Percentiles rank a stretch among this genome's conserved stretches.
phyloP scores from a whole-genome alignment of 1,140 invertebrate species.

The Aphelenchoides fujianensis region DNA sequence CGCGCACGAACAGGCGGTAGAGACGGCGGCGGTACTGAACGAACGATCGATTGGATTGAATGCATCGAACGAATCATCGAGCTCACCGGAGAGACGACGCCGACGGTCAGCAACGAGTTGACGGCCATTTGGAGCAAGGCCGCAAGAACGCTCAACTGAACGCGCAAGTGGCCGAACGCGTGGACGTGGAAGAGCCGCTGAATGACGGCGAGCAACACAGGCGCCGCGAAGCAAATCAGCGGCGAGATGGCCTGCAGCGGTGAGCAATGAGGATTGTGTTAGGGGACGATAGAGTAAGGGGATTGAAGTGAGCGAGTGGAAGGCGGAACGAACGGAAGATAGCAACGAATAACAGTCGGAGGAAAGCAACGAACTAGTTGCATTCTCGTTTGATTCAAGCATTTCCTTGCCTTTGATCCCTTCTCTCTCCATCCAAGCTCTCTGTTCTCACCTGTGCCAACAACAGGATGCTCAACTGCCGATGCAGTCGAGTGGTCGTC shows the following conservation, averaged over 20 bases:
- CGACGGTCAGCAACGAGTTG: neutral
- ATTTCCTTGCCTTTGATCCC: neutral
- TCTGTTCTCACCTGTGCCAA: slow-evolving; percentile 8
- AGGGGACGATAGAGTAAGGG: too few species aligned
- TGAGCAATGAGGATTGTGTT: too few species aligned
- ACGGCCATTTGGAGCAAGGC: neutral
- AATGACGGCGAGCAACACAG: neutral
- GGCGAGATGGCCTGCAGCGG: neutral
- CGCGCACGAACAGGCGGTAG: neutral
- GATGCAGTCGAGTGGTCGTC: neutral
- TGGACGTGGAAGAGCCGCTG: neutral
- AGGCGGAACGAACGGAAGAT: too few species aligned
- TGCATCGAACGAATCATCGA: neutral
- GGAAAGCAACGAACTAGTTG: too few species aligned
- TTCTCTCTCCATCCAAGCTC: neutral
- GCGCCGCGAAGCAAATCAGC: neutral
- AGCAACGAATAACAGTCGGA: too few species aligned
- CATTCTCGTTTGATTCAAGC: too few species aligned
- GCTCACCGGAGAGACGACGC: neutral
- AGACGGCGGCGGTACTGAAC: neutral
- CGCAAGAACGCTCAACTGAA: neutral
- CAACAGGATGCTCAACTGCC: neutral
- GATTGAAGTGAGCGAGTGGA: too few species aligned
- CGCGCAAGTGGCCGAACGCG: too few species aligned
- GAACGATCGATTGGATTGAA: neutral